Percentiles rank a stretch among this genome's conserved stretches.
phyloP scores from a whole-genome alignment of 2,888 invertebrate species.

The Stenurella melanura region DNA sequence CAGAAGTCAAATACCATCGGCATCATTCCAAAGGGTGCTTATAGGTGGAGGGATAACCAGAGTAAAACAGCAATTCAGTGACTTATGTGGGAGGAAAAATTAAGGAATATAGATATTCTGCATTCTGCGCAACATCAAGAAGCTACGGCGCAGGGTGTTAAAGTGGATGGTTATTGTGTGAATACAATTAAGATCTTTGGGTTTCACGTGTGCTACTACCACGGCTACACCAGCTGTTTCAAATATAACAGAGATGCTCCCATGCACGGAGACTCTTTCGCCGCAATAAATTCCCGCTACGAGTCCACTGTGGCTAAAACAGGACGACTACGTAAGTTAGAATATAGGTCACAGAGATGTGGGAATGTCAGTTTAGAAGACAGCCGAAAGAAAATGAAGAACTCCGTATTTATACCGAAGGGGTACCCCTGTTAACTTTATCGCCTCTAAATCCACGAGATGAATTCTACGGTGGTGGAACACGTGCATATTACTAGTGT shows the following conservation, averaged over 20 bases:
- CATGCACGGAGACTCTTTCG: neutral
- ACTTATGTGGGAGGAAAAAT: neutral
- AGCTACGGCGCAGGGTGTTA: neutral
- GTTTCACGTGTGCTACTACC: slow-evolving; percentile 51
- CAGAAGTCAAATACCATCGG: neutral
- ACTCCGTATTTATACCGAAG: neutral
- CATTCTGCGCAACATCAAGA: neutral
- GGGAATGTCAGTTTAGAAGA: slow-evolving; percentile 17
- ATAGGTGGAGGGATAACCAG: neutral
- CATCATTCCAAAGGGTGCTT: neutral
- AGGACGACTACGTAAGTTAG: neutral
- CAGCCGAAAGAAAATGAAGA: neutral
- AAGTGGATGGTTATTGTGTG: slow-evolving; percentile 48
- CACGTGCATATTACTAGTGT: slow-evolving; percentile 19
- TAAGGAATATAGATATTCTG: neutral
- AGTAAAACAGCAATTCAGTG: neutral
- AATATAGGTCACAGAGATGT: neutral
- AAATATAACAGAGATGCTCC: neutral
- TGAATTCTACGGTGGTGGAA: slow-evolving; percentile 50
- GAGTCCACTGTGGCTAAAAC: slow-evolving; percentile 30
- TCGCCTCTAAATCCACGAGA: slow-evolving; percentile 50
- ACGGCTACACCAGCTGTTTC: slow-evolving; percentile 37
- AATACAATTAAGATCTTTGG: slow-evolving; percentile 49
- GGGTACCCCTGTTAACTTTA: slow-evolving; percentile 32
- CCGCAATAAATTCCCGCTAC: neutral